Evolutionary conservation across 2,797 vertebrate species (phyloP).

Genomic region (Chelon labrosus): DNA sequence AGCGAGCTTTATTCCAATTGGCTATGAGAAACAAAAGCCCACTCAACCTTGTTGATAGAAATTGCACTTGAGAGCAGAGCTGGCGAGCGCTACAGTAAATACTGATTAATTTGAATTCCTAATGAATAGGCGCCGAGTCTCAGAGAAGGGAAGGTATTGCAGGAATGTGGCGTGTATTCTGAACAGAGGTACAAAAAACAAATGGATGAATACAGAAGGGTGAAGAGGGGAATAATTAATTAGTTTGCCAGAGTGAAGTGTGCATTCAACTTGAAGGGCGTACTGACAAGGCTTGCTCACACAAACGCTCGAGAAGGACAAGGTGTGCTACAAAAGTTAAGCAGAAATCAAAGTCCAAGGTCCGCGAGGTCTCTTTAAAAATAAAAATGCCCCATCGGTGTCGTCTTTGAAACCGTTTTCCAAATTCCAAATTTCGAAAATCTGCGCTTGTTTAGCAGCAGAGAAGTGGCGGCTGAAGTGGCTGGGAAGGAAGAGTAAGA

Average conservation of each 20-base stretch:
- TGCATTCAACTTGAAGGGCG: slow-evolving; percentile 76
- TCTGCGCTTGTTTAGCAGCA: slow-evolving; percentile 12
- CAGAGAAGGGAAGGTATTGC: slow-evolving; percentile 75
- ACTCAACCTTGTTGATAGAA: slow-evolving; percentile 85
- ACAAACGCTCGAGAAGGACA: slow-evolving; percentile 64
- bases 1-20: slow-evolving; percentile 74
- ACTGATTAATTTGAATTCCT: slow-evolving; percentile 83
- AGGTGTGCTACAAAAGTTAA: slow-evolving; percentile 69
- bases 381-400: slow-evolving; percentile 43
- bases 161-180: slow-evolving; percentile 77
- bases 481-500: slow-evolving; percentile 27
- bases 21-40: slow-evolving; percentile 81
- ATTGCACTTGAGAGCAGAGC: slow-evolving; percentile 80
- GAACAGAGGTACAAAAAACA: slow-evolving; percentile 73
- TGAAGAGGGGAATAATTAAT: slow-evolving; percentile 82
- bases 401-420: slow-evolving; percentile 29
- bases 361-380: slow-evolving; percentile 44
- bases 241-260: slow-evolving; percentile 79
- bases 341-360: slow-evolving; percentile 74
- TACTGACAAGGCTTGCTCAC: slow-evolving; percentile 54
- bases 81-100: slow-evolving; percentile 80
- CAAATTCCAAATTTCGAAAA: slow-evolving; percentile 30
- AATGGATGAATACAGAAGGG: slow-evolving; percentile 75
- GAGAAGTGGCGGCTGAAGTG: slow-evolving; percentile 30
- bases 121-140: slow-evolving; percentile 76